Percentiles rank a stretch among this genome's conserved stretches.
phyloP scores from a whole-genome alignment of 2,888 invertebrate genomes.

The Caenorhabditis angaria region DNA sequence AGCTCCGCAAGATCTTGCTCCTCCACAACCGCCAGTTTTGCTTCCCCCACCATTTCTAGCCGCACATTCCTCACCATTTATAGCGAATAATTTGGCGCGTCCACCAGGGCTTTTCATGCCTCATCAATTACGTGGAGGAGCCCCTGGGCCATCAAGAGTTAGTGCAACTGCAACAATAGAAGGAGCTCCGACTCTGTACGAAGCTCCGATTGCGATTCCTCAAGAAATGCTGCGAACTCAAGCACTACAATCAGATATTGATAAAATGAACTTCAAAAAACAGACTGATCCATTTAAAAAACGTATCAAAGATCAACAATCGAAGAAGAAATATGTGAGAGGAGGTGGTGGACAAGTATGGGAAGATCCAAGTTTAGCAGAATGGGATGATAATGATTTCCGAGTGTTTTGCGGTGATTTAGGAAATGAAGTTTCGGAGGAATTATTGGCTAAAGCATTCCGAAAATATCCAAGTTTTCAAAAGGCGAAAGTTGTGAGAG shows the following conservation, averaged over 20 bases:
- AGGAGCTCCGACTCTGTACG: conserved; percentile 50
- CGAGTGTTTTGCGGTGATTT: conserved; percentile 98
- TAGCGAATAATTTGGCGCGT: conserved; percentile 16
- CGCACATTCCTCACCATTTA: conserved; percentile 19
- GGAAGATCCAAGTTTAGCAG: conserved; percentile 91
- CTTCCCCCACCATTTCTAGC: conserved; percentile 21
- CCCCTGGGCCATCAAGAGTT: conserved; percentile 6
- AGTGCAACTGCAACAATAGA: conserved; percentile 41
- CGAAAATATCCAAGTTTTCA: conserved; percentile 85
- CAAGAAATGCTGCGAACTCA: conserved; percentile 34
- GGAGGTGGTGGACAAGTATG: conserved; percentile 78
- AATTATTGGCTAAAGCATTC: conserved; percentile 92
- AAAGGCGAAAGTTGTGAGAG: conserved; percentile 92
- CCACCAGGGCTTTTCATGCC: conserved; percentile 38
- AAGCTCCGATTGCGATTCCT: conserved; percentile 27
- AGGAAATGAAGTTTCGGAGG: conserved; percentile 96
- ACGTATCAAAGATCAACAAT: conserved; percentile 61
- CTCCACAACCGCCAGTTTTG: conserved; percentile 14
- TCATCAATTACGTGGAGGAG: conserved; percentile 27
- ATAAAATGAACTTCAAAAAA: conserved; percentile 61
- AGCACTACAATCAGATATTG: conserved; percentile 61
- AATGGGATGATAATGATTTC: conserved; percentile 97
- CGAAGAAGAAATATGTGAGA: conserved; percentile 69
- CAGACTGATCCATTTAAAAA: conserved; percentile 52
- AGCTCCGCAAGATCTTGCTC: neutral